phyloP scores from a whole-genome alignment of 2,797 vertebrate species.

The Discoglossus pictus region DNA sequence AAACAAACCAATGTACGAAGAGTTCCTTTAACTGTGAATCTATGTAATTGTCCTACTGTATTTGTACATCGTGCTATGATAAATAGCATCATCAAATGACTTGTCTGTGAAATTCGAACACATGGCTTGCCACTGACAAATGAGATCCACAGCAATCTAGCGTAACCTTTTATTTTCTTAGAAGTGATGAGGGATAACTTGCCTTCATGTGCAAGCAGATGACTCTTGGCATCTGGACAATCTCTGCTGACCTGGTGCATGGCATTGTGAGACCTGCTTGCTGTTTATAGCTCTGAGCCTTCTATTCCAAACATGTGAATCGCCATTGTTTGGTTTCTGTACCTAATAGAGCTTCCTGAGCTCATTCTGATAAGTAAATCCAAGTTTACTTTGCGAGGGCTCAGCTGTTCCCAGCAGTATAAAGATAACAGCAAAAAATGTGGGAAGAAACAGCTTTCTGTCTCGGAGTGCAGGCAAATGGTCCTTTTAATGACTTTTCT shows the following conservation, averaged over 20 bases:
- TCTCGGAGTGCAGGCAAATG: slow-evolving; percentile 24
- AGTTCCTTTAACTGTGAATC: slow-evolving; percentile 39
- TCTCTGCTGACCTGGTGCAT: slow-evolving; percentile 17
- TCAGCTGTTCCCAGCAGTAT: slow-evolving; percentile 76
- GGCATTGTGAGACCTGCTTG: not conserved
- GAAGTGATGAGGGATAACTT: slow-evolving; percentile 34
- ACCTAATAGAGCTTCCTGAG: slow-evolving; percentile 76
- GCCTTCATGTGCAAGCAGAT: slow-evolving; percentile 37
- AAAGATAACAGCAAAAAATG: slow-evolving; percentile 68
- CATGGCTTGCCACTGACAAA: slow-evolving; percentile 36
- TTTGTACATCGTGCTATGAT: slow-evolving; percentile 13
- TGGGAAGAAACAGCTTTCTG: slow-evolving; percentile 48
- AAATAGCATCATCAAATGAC: slow-evolving; percentile 31
- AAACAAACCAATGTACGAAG: not conserved
- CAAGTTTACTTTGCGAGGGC: slow-evolving; percentile 80
- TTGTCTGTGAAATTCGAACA: slow-evolving; percentile 29
- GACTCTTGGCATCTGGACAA: slow-evolving; percentile 32
- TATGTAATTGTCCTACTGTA: slow-evolving; percentile 23
- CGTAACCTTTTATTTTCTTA: slow-evolving; percentile 41
- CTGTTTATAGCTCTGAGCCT: slow-evolving; percentile 28
- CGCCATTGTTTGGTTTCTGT: slow-evolving; percentile 64
- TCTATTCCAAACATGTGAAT: slow-evolving; percentile 47
- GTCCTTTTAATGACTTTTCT: slow-evolving; percentile 47
- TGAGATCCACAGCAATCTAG: slow-evolving; percentile 34
- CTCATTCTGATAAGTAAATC: slow-evolving; percentile 81